Evolutionary conservation across 2,888 invertebrate genomes (phyloP).

Genomic region (Odontocerum albicorne): DNA sequence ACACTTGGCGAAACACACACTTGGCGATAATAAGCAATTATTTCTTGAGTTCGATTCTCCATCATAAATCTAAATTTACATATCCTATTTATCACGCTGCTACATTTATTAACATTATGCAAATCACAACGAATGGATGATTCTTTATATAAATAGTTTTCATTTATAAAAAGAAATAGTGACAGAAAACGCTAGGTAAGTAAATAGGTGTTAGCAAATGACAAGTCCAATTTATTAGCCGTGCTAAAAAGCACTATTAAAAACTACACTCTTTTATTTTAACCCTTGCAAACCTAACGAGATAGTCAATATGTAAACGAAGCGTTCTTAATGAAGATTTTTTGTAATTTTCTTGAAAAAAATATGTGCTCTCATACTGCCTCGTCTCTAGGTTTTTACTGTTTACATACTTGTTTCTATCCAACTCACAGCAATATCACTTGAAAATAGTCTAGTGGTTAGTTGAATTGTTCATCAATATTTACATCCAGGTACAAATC

Average conservation of each 20-base stretch:
- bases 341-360: no score
- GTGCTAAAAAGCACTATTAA: background rate
- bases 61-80: conserved; percentile 13
- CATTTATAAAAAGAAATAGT: background rate
- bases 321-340: no score
- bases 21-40: conserved; percentile 8
- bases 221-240: conserved; percentile 7
- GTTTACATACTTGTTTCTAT: no score
- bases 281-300: background rate
- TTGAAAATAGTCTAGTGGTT: no score
- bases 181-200: background rate
- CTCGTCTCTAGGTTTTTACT: no score
- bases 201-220: conserved; percentile 9
- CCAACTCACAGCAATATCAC: no score
- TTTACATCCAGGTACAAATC: no score
- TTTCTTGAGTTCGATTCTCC: conserved; percentile 10
- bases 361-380: no score
- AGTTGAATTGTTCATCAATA: no score
- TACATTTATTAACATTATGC: conserved; percentile 5
- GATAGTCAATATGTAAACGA: no score
- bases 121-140: background rate
- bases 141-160: background rate
- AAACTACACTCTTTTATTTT: background rate
- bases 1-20: background rate
- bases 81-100: conserved; percentile 7